phyloP scores from a whole-genome alignment of 1,140 invertebrate species.

The Holotrichia oblita region DNA sequence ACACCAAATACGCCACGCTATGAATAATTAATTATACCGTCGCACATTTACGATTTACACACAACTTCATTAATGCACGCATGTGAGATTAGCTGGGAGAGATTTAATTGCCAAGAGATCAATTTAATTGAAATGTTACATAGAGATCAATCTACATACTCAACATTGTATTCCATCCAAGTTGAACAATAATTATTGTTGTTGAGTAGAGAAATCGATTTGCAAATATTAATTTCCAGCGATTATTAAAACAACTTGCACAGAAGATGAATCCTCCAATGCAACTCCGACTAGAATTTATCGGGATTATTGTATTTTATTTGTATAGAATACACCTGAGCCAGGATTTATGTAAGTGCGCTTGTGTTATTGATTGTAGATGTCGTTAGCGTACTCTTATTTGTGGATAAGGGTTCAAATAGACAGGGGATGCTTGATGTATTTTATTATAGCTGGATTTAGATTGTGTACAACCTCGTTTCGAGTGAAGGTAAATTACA shows the following conservation, averaged over 20 bases:
- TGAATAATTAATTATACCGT: constrained; percentile 28
- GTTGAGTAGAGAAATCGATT: background rate
- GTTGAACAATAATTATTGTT: background rate
- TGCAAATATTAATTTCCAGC: constrained; percentile 13
- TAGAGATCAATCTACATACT: constrained; percentile 2
- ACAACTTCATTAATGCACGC: constrained; percentile 29
- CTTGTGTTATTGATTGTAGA: constrained; percentile 53
- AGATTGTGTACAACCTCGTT: background rate
- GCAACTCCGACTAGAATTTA: constrained; percentile 46
- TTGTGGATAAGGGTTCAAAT: constrained; percentile 47
- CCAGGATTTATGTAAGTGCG: constrained; percentile 52
- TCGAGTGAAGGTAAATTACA: too few relatives aligned
- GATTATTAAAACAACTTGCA: background rate
- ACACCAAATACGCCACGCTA: constrained; percentile 20
- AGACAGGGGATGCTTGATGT: constrained; percentile 45
- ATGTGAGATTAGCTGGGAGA: constrained; percentile 4
- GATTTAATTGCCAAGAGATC: constrained; percentile 32
- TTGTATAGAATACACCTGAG: constrained; percentile 50
- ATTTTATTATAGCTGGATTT: constrained; percentile 45
- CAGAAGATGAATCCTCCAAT: background rate
- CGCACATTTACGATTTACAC: constrained; percentile 27
- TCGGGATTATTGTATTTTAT: constrained; percentile 49
- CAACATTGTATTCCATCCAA: background rate
- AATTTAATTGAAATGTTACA: constrained; percentile 29
- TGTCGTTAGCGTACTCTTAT: constrained; percentile 52